Conservation (phyloP, 2,888 invertebrate species). For the Laothoe populi region DNA sequence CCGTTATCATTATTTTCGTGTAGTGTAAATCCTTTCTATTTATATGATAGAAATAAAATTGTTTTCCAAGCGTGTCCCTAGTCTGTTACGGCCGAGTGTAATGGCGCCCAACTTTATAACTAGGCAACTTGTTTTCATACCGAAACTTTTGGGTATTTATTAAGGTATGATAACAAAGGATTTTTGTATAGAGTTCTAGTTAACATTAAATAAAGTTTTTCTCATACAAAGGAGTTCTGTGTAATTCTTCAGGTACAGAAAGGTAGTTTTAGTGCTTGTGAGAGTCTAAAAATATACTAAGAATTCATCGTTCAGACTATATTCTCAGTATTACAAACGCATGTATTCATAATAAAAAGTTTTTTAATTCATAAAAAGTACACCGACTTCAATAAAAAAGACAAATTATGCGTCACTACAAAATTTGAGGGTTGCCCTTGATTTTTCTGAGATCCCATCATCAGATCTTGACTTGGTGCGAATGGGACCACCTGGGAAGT, state of each 20-base stretch:
- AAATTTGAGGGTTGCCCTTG: too few species aligned
- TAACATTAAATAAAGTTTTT: background rate
- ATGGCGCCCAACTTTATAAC: background rate
- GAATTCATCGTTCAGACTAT: too few species aligned
- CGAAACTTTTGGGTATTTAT: background rate
- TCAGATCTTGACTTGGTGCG: too few species aligned
- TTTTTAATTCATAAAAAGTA: too few species aligned
- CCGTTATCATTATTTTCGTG: background rate
- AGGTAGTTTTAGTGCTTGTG: background rate
- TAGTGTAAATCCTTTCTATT: constrained; percentile 3
- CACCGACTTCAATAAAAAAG: too few species aligned
- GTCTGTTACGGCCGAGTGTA: background rate
- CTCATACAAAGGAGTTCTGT: background rate
- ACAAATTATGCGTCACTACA: too few species aligned
- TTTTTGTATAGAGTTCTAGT: background rate
- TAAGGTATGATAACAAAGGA: background rate
- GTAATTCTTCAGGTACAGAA: background rate
- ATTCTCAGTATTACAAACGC: too few species aligned
- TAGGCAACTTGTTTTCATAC: background rate
- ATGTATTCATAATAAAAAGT: too few species aligned
- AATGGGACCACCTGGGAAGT: too few species aligned
- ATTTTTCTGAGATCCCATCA: too few species aligned
- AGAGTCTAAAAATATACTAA: too few species aligned
- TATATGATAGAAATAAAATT: constrained; percentile 8
- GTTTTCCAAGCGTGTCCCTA: background rate